Conservation (phyloP, 2,113 vertebrate genomes). For the Indicator maculatus region DNA sequence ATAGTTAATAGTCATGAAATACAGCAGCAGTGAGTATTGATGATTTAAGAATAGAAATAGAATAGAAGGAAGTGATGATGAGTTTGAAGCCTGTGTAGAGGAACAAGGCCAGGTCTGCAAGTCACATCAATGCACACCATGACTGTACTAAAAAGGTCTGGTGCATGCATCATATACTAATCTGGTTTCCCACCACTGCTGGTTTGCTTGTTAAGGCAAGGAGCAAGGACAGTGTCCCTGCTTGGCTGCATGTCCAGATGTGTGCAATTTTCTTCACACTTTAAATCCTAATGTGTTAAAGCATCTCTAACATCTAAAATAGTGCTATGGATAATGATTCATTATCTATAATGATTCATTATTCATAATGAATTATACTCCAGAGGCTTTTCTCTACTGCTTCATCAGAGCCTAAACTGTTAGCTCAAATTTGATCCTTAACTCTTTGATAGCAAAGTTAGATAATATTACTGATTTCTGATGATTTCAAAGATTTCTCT, state of each 20-base stretch:
- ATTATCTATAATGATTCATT: neutral
- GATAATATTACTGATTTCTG: neutral
- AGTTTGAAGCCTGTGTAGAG: neutral
- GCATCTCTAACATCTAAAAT: neutral
- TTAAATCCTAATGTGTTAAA: neutral
- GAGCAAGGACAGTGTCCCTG: neutral
- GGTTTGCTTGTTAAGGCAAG: neutral
- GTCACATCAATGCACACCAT: neutral
- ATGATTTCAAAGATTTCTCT: neutral
- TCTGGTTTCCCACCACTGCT: neutral
- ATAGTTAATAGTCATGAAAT: neutral
- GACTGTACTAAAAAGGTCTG: neutral
- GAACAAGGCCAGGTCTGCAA: neutral
- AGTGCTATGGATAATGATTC: neutral
- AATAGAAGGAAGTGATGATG: neutral
- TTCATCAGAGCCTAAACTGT: neutral
- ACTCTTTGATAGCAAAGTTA: neutral
- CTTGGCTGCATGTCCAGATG: neutral
- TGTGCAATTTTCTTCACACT: neutral
- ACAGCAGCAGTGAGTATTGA: accelerated
- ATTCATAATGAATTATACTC: neutral
- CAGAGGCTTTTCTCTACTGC: neutral
- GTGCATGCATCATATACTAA: neutral
- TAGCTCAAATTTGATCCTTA: neutral
- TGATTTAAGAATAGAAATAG: neutral